Base-by-base conservation (phyloP, 2,888 invertebrate genomes). In the Hipparchia semele region DNA sequence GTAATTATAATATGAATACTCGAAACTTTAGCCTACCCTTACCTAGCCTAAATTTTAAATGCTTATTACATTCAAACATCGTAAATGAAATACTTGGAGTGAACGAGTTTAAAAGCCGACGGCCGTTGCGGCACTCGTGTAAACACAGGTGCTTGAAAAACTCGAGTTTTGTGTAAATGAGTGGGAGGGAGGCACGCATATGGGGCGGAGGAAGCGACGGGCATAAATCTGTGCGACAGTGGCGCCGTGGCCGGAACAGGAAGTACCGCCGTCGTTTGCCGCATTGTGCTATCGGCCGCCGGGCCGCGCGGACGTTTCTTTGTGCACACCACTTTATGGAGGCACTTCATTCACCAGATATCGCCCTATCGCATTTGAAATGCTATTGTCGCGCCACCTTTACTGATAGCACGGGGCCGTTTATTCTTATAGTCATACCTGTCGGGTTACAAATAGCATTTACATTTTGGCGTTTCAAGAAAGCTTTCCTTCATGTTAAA, bases 231-330 rank as follows among this genome's bases (percentile, higher is more conserved):
- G 84, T 77, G 89, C 89, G 88, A 90, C 90, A 79, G 90, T 90
- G 90, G 90, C 91, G 90, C 90, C 90, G 91, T 86, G 91, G 87
- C 92, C 92, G 94, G 93, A 93, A 92, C 79, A 87, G 94, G 94
- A 94, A 92, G 91, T 85, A 86, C 87, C 87, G 88, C 80, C 92
- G 92, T 94, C 94, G 94, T 93, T 93, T 93, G 92, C 90, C 92
- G 90, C 93, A 94, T 93, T 94, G 94, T 94, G 89, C 84, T 92
- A 91, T 91, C 92, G 91, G 91, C 84, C 88, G 90, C 79, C 87
- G 87, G 88, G 89, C 91, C 87, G 88, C 84, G 85, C 86, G 92
- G 93, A 90, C 93, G 89, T 86, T 89, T 86, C 91, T 90, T 90
- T 91, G 87, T 91, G 86, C 84, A 84, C 82, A 82, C 83, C 89